Conservation (phyloP, 1,140 invertebrate species). For the Teleogryllus occipitalis region DNA sequence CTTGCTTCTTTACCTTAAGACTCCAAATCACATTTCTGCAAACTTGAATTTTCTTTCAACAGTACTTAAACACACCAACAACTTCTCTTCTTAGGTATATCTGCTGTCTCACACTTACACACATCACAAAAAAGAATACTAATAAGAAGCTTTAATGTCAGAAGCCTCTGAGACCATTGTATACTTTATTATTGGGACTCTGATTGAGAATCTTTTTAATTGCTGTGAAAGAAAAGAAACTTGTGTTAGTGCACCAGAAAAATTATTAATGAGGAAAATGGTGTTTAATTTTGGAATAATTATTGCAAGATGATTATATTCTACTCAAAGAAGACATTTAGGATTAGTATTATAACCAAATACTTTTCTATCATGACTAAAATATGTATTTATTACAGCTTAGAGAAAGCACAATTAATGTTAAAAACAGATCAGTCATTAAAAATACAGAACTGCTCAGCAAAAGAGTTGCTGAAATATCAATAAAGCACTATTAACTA, state of each 20-base stretch:
- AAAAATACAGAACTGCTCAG: neutral
- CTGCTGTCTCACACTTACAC: too few relatives aligned
- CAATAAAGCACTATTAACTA: neutral
- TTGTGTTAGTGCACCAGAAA: neutral
- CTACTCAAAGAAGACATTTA: neutral
- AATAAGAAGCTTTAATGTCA: slow-evolving; percentile 22
- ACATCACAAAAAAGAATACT: too few relatives aligned
- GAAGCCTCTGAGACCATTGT: slow-evolving; percentile 59
- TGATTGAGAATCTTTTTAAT: slow-evolving; percentile 60
- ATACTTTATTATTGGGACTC: slow-evolving; percentile 57
- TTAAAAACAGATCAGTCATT: neutral
- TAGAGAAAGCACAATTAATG: too few relatives aligned
- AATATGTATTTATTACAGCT: neutral
- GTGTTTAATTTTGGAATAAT: too few relatives aligned
- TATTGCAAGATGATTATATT: too few relatives aligned
- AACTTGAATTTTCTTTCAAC: too few relatives aligned
- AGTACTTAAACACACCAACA: too few relatives aligned
- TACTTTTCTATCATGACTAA: neutral
- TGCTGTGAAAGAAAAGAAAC: slow-evolving; percentile 47
- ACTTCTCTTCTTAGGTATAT: too few relatives aligned
- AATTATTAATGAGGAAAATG: too few relatives aligned
- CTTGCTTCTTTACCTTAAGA: neutral
- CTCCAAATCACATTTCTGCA: neutral
- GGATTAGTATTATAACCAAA: neutral
- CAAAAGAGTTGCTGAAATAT: neutral